Conservation (phyloP, 2,888 invertebrate genomes). For the Hoplodrina blanda region DNA sequence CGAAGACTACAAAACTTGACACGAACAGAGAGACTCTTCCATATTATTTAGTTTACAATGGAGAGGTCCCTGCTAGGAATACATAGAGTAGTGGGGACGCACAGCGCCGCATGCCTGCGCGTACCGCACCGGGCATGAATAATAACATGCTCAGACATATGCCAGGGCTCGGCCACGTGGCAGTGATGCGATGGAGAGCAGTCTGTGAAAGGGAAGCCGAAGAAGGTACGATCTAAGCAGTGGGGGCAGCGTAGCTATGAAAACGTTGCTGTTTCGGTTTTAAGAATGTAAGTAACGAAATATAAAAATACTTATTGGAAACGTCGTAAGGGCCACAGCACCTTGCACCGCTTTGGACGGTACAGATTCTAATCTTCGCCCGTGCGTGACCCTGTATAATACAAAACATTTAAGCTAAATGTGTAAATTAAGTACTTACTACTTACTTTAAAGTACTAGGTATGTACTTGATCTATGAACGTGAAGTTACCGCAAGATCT, state of each 20-base stretch:
- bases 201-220: neutral
- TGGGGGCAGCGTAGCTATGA: neutral
- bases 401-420: too few relatives aligned
- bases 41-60: neutral
- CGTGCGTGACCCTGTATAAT: too few relatives aligned
- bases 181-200: neutral
- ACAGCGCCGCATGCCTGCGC: constrained; percentile 44
- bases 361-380: too few relatives aligned
- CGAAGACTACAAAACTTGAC: neutral
- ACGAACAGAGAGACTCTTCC: constrained; percentile 3
- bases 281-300: neutral
- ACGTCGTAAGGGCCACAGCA: too few relatives aligned
- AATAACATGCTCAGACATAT: constrained; percentile 28
- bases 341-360: too few relatives aligned
- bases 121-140: constrained; percentile 32
- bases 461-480: too few relatives aligned
- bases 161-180: neutral
- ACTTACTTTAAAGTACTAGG: too few relatives aligned
- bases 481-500: too few relatives aligned
- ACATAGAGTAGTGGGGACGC: constrained; percentile 4
- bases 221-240: neutral
- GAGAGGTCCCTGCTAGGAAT: neutral
- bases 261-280: neutral
- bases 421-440: too few relatives aligned
- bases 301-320: too few relatives aligned